Base-by-base conservation (phyloP, 2,797 vertebrate species). In the Parauchenoglanis ngamensis region DNA sequence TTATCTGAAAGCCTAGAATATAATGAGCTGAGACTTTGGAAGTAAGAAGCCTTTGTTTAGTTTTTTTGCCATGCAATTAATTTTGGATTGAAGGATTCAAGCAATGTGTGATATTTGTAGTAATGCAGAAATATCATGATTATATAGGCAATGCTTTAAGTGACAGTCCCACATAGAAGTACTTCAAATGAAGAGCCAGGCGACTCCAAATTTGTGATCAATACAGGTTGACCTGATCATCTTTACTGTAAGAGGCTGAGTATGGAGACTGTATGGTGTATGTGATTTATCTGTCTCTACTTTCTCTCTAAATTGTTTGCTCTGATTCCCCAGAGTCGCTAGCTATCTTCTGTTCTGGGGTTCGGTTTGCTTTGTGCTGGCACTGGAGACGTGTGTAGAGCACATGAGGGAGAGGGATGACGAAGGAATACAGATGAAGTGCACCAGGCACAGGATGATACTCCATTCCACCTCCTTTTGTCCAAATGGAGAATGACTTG, bases 271-370 rank as follows among this genome's bases (percentile, higher is more conserved):
- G 57, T 77, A 23, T 68, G 77, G 40, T 28, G 56, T 11, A 3
- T 76, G 35, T 21, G n/a, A 68, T 86, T 86, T 67, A 79, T 84
- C 81, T 63, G 11, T 12, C 80, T 77, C 65, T 72, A 35, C 28
- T 87, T 59, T 91, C 49, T 70, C 52, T 57, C 25, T 59, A 15
- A 23, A 46, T 70, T 17, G 19, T 44, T 87, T 79, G 70, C 61
- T 81, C 68, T 23, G 46, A 63, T 46, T 78, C 61, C 80, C 93
- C 94, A 92, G 92, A 91, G 91, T 93, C 89, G 92, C 85, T 31
- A 88, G 90, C 90, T 89, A 84, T 85, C 63, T 3, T 85, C 87
- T 49, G 73, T 86, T 35, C 46, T 31, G 85, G 85, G 89, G 91
- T 87, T 92, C 83, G 85, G 91, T 88, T 86, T 75, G 90, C 88